Evolutionary conservation across 92 coral and sea anemone genomes (phyloP).

Genomic region (Virgularia gustaviana): DNA sequence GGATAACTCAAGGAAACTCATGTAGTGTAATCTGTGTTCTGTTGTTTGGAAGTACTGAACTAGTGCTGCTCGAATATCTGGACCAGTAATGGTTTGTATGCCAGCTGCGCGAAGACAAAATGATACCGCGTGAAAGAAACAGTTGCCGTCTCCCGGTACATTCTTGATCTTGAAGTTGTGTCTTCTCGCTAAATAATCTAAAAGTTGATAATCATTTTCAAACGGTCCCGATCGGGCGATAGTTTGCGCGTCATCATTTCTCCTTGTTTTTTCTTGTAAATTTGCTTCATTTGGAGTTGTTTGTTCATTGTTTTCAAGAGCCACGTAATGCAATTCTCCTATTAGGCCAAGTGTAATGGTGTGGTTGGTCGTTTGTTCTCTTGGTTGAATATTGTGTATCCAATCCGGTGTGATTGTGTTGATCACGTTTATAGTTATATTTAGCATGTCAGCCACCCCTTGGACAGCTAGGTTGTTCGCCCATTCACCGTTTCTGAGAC

Average conservation of each 20-base stretch:
- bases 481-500: constrained; percentile 12
- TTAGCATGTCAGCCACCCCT: constrained; percentile 18
- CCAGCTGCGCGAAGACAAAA: constrained; percentile 18
- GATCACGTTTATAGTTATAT: not conserved
- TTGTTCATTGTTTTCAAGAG: not conserved
- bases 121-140: constrained; percentile 18
- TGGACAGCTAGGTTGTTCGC: constrained; percentile 9
- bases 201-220: not conserved
- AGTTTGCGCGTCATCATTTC: not conserved
- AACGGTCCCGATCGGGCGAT: not conserved
- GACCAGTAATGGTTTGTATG: no score
- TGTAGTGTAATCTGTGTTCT: no score
- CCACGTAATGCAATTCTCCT: not conserved
- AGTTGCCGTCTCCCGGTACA: no score
- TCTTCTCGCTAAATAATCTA: not conserved
- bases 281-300: not conserved
- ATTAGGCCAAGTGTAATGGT: not conserved
- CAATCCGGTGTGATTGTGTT: constrained; percentile 2
- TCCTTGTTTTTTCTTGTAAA: not conserved
- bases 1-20: no score
- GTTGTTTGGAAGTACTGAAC: no score
- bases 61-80: no score
- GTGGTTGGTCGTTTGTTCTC: not conserved
- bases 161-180: not conserved
- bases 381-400: not conserved